Evolutionary conservation across 1,140 invertebrate genomes (phyloP).

Genomic region (Ooceraea biroi): DNA sequence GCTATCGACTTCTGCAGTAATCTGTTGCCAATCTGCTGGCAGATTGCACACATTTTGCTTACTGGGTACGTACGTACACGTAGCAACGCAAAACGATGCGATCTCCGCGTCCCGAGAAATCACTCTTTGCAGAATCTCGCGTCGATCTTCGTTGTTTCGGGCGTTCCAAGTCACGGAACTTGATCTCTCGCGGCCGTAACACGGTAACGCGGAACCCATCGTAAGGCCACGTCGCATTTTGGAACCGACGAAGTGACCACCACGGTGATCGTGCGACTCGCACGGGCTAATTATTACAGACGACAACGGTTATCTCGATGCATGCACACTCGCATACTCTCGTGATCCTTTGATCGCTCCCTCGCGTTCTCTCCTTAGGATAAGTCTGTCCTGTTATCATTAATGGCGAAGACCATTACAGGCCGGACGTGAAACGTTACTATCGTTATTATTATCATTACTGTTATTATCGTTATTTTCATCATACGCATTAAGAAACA

Average conservation of each 20-base stretch:
- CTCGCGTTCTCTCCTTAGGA: constrained; percentile 3
- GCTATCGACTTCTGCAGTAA: no score
- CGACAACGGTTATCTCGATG: constrained; percentile 53
- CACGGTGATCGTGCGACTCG: constrained; percentile 54
- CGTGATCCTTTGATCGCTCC: constrained; percentile 7
- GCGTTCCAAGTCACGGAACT: constrained; percentile 37
- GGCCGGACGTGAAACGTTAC: constrained; percentile 71
- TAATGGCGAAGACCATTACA: constrained; percentile 69
- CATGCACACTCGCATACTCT: constrained; percentile 31
- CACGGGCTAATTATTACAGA: constrained; percentile 58
- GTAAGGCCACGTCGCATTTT: constrained; percentile 23
- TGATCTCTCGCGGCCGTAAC: neutral
- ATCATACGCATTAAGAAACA: constrained; percentile 71
- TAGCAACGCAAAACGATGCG: neutral
- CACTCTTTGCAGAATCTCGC: neutral
- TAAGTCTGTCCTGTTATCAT: constrained; percentile 52
- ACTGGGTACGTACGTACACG: neutral
- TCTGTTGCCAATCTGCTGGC: no score
- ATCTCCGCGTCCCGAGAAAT: neutral
- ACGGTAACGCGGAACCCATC: constrained; percentile 14
- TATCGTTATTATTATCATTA: constrained; percentile 35
- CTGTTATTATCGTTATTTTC: constrained; percentile 48
- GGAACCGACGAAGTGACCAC: constrained; percentile 66
- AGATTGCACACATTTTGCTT: no score
- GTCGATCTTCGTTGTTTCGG: constrained; percentile 20